Base-by-base conservation (phyloP, 2,888 invertebrate genomes). In the Electrophaes corylata region DNA sequence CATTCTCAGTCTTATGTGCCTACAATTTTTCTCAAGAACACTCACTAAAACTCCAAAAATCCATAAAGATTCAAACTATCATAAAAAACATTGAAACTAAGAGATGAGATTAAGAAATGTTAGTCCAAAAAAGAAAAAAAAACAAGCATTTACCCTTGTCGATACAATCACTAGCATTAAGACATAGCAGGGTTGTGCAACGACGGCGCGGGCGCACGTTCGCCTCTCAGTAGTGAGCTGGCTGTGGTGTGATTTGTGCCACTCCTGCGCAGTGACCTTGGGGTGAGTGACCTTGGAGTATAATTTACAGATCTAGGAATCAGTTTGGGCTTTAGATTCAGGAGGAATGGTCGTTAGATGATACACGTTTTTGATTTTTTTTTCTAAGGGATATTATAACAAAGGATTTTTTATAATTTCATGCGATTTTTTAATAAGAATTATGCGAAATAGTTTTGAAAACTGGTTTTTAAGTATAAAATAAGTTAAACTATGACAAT, bases 181-280 rank as follows among this genome's bases (percentile, higher is more conserved):
- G 86, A 85, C 85, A 90, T 80, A 79, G 72, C 74, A 75, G 86
- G 82, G 84, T 89, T 90, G 88, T 80, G 89, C 84, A 88, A 89
- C 66, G 75, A 50, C 67, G 50, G 71, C 72, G 76, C 73, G 60
- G 69, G 72, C 68, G 52, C 64, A 59, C 68, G 62, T 67, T 65
- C 61, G 64, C 70, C 78, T 78, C 83, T 89, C 91, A 91, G 91
- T 91, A 76, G 83, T 79, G 75, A 72, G 70, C 83, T 75, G 81
- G 76, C 86, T 73, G 68, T 76, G 80, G 82, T 73, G 75, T 75
- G 73, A 79, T 76, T 81, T 79, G 83, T 79, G 84, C 81, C 83
- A 78, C 81, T 82, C 77, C 79, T 67, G 79, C 75, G 79, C 78
- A 67, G 63, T 67, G 76, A 81, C 86, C 84, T 83, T 84, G 73